Conservation (phyloP, 1,140 invertebrate species). For the Dermatophagoides farinae region DNA sequence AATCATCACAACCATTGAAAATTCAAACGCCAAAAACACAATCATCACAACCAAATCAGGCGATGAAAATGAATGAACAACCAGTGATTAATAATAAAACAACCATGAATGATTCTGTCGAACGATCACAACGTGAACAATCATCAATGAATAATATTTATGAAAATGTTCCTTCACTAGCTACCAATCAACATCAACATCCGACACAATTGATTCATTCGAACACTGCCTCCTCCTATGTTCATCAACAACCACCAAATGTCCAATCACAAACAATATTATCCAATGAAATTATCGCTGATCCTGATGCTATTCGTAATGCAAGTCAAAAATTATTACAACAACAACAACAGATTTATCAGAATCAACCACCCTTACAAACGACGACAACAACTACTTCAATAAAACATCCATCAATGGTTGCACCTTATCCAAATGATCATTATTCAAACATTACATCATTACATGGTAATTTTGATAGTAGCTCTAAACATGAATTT, state of each 20-base stretch:
- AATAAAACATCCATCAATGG: background rate
- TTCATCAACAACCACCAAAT: background rate
- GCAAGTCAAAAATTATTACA: slow-evolving; percentile 1
- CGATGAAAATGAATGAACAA: too few species aligned
- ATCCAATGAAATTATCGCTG: background rate
- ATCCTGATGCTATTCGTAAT: slow-evolving; percentile 1
- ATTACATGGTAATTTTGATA: background rate
- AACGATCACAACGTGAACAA: slow-evolving; percentile 3
- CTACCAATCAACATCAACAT: background rate
- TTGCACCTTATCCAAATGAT: background rate
- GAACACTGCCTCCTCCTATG: too few species aligned
- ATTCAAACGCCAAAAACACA: too few species aligned
- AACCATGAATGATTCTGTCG: too few species aligned
- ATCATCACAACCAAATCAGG: too few species aligned
- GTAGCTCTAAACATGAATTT: background rate
- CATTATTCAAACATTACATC: background rate
- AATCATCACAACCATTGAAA: too few species aligned
- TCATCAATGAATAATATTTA: slow-evolving; percentile 2
- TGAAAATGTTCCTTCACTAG: background rate
- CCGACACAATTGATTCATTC: background rate
- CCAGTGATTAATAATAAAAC: too few species aligned
- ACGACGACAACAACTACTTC: background rate
- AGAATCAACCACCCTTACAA: slow-evolving; percentile 7
- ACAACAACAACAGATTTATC: slow-evolving; percentile 11
- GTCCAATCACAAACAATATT: background rate